These are phyloP conservation scores for Spinus pinus DNA, from an alignment of 2,797 vertebrate species.

Conservation along the genomic window DNA sequence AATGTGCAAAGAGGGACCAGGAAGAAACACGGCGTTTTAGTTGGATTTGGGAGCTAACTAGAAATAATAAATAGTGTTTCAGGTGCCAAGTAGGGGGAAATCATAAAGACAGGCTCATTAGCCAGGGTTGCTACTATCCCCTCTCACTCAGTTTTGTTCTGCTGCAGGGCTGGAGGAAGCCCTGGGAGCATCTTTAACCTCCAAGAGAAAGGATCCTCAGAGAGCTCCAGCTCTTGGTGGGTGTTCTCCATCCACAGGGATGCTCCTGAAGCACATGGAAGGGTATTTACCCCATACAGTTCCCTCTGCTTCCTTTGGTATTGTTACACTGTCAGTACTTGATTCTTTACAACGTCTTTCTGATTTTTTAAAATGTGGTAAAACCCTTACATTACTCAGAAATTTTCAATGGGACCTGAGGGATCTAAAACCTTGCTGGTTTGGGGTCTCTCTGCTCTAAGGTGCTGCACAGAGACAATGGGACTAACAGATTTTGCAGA, in stretches of 20 bases:
- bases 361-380: neutral
- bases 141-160: neutral
- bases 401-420: neutral
- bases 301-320: fast-evolving
- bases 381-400: neutral
- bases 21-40: neutral
- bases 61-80: neutral
- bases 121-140: neutral
- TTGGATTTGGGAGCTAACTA: neutral
- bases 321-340: neutral
- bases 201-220: neutral
- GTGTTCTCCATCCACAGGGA: neutral
- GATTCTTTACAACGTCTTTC: neutral
- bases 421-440: neutral
- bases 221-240: neutral
- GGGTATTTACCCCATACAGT: neutral
- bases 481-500: neutral
- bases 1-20: neutral
- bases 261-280: neutral
- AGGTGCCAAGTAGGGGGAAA: neutral
- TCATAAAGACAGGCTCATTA: fast-evolving
- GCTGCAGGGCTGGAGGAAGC: neutral
- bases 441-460: neutral
- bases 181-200: fast-evolving
- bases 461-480: neutral